Conservation (phyloP, 2,888 invertebrate genomes). For the Papilio gigon region DNA sequence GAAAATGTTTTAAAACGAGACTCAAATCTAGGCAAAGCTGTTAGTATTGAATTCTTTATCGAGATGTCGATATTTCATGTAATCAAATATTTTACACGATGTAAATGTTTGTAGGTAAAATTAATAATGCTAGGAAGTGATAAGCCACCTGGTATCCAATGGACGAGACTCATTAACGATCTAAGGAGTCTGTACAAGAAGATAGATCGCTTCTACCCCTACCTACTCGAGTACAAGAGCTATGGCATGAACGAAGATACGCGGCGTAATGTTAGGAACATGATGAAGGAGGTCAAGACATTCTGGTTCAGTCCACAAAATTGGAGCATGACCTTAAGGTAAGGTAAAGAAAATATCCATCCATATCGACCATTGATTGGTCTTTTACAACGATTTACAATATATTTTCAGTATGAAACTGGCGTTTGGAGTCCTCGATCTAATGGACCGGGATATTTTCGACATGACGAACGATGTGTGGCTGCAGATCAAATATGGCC, state of each 20-base stretch:
- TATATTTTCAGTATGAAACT: constrained; percentile 63
- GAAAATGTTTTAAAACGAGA: constrained; percentile 61
- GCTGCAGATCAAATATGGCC: constrained; percentile 60
- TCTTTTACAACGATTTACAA: not conserved
- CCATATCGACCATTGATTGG: not conserved
- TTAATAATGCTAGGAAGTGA: constrained; percentile 14
- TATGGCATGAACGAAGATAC: constrained; percentile 60
- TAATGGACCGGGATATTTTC: constrained; percentile 67
- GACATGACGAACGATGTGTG: constrained; percentile 58
- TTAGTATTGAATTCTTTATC: constrained; percentile 59
- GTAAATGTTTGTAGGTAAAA: constrained; percentile 16
- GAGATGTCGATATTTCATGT: too few relatives aligned
- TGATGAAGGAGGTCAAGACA: constrained; percentile 55
- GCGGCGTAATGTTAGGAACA: constrained; percentile 46
- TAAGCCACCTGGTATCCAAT: constrained; percentile 57
- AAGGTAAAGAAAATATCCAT: constrained; percentile 24
- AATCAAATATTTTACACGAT: too few relatives aligned
- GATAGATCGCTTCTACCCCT: constrained; percentile 65
- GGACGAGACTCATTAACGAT: constrained; percentile 66
- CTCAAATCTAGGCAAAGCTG: constrained; percentile 66
- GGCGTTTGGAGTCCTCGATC: constrained; percentile 62
- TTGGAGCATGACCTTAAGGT: constrained; percentile 66
- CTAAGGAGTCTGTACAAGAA: constrained; percentile 63
- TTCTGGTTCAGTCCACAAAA: constrained; percentile 65
- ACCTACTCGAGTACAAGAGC: constrained; percentile 64